Conservation (phyloP, 2,113 vertebrate species). For the Heterochromis multidens region DNA sequence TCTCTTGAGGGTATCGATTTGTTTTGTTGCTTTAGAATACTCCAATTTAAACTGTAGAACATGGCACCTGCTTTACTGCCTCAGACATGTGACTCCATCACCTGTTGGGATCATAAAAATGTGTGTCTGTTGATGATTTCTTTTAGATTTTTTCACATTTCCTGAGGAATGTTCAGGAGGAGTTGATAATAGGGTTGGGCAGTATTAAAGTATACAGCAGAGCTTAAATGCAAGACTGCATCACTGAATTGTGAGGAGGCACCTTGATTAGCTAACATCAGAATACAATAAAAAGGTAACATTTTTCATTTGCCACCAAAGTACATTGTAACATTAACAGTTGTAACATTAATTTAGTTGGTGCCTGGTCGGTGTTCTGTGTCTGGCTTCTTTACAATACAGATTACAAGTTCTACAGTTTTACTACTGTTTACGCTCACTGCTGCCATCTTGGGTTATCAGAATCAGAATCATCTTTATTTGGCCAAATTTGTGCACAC, state of each 20-base stretch:
- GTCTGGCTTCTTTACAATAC: no score
- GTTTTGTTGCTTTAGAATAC: slow-evolving; percentile 43
- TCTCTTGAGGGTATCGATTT: slow-evolving; percentile 43
- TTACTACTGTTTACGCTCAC: not conserved
- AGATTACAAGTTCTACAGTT: no score
- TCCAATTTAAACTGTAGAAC: slow-evolving; percentile 1
- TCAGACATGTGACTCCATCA: slow-evolving; percentile 4
- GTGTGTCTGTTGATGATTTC: slow-evolving; percentile 3
- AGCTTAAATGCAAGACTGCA: no score
- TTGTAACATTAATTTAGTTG: no score
- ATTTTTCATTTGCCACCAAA: not conserved
- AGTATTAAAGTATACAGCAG: no score
- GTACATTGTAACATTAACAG: not conserved
- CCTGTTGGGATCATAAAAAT: slow-evolving; percentile 1
- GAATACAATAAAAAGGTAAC: not conserved
- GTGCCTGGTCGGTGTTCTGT: not conserved
- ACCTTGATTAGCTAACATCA: not conserved
- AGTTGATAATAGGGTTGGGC: not conserved
- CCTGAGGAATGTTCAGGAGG: not conserved
- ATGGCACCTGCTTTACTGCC: not conserved
- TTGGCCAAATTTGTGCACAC: no score
- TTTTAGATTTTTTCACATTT: not conserved
- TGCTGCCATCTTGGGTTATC: not conserved
- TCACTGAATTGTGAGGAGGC: not conserved
- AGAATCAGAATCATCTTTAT: no score